Conservation (phyloP, 2,888 invertebrate genomes). For the Spisula subtruncata region DNA sequence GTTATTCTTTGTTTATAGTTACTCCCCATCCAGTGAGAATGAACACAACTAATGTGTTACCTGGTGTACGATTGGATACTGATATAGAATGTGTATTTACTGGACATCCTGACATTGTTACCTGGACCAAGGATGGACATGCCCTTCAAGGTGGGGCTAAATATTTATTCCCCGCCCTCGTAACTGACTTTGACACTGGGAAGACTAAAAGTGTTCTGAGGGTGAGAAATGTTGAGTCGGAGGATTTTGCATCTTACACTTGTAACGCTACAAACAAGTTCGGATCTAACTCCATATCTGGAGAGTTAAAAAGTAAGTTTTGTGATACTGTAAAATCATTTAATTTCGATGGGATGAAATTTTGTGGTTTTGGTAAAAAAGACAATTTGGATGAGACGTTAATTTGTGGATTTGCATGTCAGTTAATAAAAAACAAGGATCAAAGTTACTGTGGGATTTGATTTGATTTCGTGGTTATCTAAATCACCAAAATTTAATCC, state of each 20-base stretch:
- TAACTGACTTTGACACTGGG: constrained; percentile 8
- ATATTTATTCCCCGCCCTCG: constrained; percentile 20
- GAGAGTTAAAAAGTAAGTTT: constrained; percentile 60
- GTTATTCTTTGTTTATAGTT: constrained; percentile 47
- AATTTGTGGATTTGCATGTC: too few species aligned
- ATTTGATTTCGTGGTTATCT: too few species aligned
- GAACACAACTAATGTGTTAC: constrained; percentile 49
- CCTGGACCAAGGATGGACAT: constrained; percentile 64
- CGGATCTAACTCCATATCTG: constrained; percentile 63
- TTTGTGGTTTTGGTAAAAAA: too few species aligned
- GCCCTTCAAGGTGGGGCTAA: constrained; percentile 26
- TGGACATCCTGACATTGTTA: constrained; percentile 63
- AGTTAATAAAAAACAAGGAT: too few species aligned
- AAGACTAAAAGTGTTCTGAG: constrained; percentile 40
- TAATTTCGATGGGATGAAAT: too few species aligned
- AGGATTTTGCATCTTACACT: constrained; percentile 65
- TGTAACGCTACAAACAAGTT: constrained; percentile 71
- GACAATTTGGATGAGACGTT: too few species aligned
- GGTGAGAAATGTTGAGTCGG: constrained; percentile 52
- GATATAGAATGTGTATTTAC: constrained; percentile 57
- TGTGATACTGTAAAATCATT: neutral
- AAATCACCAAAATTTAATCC: too few species aligned
- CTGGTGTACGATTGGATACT: constrained; percentile 55
- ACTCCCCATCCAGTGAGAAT: constrained; percentile 57
- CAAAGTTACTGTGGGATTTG: too few species aligned